Conservation (phyloP, 2,888 invertebrate species). For the Camponotus fellah region DNA sequence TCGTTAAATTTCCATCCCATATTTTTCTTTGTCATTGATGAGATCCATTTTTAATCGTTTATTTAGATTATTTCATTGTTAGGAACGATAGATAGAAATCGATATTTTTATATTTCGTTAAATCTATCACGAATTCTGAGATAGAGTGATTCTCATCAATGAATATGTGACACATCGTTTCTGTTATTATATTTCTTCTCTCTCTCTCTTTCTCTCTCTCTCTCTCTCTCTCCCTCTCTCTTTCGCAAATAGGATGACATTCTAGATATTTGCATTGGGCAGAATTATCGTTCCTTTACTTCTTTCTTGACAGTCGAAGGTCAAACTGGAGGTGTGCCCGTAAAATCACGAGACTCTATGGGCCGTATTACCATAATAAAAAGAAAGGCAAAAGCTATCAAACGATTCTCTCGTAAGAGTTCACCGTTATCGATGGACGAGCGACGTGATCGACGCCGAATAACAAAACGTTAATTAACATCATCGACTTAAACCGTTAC, state of each 20-base stretch:
- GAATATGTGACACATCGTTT: neutral
- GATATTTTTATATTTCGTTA: neutral
- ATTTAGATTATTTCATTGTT: neutral
- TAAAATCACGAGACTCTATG: constrained; percentile 18
- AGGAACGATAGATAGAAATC: neutral
- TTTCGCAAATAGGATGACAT: neutral
- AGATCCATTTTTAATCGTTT: neutral
- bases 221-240: neutral
- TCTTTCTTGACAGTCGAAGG: constrained; percentile 35
- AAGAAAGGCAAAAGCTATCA: neutral
- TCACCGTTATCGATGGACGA: constrained; percentile 37
- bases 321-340: constrained; percentile 28
- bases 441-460: constrained; percentile 26
- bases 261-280: constrained; percentile 8
- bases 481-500: constrained; percentile 35
- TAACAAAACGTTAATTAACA: constrained; percentile 52
- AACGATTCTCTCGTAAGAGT: constrained; percentile 25
- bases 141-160: neutral
- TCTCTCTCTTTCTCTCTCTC: neutral
- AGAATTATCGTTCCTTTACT: constrained; percentile 12
- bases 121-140: neutral
- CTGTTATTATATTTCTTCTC: neutral
- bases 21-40: constrained; percentile 1
- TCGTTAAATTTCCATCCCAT: constrained; percentile 11
- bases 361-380: constrained; percentile 21